Base-by-base conservation (phyloP, 2,888 invertebrate species). In the Melitaea athalia region DNA sequence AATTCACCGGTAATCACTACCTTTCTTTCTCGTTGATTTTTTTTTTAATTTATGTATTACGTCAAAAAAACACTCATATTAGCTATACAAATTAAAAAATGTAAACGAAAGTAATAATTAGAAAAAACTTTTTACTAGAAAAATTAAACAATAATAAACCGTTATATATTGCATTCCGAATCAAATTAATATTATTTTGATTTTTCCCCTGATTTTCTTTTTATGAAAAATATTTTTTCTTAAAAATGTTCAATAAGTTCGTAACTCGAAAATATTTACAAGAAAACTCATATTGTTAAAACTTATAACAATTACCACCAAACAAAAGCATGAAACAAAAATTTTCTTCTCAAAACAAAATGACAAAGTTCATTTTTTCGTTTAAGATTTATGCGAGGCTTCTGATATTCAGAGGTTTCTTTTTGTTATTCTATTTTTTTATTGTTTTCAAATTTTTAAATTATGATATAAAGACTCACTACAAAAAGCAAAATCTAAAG, bases 211-310 rank as follows among this genome's bases (percentile, higher is more conserved):
- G 11, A 14, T 55, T 33, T 55, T 14, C 14, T 24, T 33, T 0
- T 33, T 8, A n/a, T n/a, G 6, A 38, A 57, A 57, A 57, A 14
- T 57, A n/a, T 33, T 33, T 55, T 55, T 55, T 55, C 17, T 24
- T 24, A 53, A 24, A 53, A 24, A 17, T 12, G 24, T 31, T 53
- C 24, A 53, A 24, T 24, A 55, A 55, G 6, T 17, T 2, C 11
- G 17, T 10, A 53, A 55, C n/a, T 14, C 55, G 3, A 38, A 57
- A 57, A 57, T 11, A 17, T 57, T 38, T 15, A 10, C 33, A 57
- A 57, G 57, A 57, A 57, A 38, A 42, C n/a, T 57, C 33, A 57
- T 57, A 57, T 57, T 38, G 57, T 57, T 57, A 57, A 53, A 57
- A 57, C 57, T 57, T 17, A 57, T 15, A 57, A 57, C 57, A 57